Evolutionary conservation across 64 coral and sea anemone species (phyloP).

Genomic region (Pocillopora damicornis): DNA sequence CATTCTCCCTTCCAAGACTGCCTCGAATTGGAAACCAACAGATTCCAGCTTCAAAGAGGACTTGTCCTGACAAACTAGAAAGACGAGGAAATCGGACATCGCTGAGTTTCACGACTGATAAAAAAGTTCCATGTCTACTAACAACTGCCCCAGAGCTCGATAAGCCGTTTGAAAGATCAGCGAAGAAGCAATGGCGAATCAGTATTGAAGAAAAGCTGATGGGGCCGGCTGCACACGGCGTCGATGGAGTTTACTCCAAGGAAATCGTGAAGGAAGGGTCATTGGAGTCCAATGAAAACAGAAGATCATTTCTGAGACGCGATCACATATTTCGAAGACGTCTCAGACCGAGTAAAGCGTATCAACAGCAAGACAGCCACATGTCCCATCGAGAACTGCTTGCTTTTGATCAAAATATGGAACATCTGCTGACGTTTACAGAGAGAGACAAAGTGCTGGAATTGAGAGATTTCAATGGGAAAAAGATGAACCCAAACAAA

Average conservation of each 20-base stretch:
- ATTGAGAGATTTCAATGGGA: background rate
- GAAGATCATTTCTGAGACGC: background rate
- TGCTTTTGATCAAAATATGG: slow-evolving; percentile 19
- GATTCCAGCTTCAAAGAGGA: background rate
- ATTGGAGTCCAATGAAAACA: background rate
- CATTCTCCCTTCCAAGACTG: background rate
- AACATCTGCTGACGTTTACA: background rate
- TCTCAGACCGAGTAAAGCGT: background rate
- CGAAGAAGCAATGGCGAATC: background rate
- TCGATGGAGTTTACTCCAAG: background rate
- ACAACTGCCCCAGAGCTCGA: background rate
- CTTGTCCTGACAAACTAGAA: background rate
- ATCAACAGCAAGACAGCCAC: background rate
- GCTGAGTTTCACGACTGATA: background rate
- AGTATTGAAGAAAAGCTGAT: background rate
- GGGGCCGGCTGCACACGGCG: too few species aligned
- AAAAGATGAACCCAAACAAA: background rate
- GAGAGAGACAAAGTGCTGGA: background rate
- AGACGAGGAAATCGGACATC: background rate
- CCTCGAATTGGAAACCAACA: background rate
- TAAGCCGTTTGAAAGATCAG: background rate
- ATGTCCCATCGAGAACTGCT: slow-evolving; percentile 16
- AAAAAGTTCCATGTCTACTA: background rate
- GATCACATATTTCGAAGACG: background rate
- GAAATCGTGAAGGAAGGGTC: background rate